Conservation (phyloP, 2,888 invertebrate species). For the Latrodectus hesperus region DNA sequence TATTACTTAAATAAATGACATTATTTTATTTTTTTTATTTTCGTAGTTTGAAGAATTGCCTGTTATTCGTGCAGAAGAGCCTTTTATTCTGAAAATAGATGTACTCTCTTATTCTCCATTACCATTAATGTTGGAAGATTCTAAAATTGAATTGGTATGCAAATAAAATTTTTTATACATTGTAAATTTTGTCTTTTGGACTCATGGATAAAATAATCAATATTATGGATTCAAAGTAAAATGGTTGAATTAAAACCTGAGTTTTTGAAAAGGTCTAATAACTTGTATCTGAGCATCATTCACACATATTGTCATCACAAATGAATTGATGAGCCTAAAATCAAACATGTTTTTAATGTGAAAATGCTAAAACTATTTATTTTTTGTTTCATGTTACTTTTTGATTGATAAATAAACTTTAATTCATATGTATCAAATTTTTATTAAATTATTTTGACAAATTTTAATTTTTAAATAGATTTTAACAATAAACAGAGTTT, state of each 20-base stretch:
- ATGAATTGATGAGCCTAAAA: too few species aligned
- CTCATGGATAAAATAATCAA: background rate
- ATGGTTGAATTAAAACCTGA: background rate
- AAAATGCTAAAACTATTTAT: too few species aligned
- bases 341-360: too few species aligned
- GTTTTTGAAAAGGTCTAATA: background rate
- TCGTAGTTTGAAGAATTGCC: constrained; percentile 74
- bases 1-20: too few species aligned
- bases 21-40: background rate
- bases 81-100: constrained; percentile 75
- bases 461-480: too few species aligned
- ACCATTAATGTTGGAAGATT: constrained; percentile 73
- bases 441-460: too few species aligned
- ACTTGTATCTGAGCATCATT: background rate
- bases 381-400: too few species aligned
- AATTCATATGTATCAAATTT: too few species aligned
- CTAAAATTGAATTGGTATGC: constrained; percentile 73
- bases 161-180: background rate
- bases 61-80: constrained; percentile 74
- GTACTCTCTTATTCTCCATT: constrained; percentile 75
- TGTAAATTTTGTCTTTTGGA: constrained; percentile 29
- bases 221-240: background rate
- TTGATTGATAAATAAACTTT: too few species aligned
- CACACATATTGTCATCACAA: background rate
- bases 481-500: too few species aligned